phyloP scores from a whole-genome alignment of 2,113 vertebrate species.

The Sylvietta virens region DNA sequence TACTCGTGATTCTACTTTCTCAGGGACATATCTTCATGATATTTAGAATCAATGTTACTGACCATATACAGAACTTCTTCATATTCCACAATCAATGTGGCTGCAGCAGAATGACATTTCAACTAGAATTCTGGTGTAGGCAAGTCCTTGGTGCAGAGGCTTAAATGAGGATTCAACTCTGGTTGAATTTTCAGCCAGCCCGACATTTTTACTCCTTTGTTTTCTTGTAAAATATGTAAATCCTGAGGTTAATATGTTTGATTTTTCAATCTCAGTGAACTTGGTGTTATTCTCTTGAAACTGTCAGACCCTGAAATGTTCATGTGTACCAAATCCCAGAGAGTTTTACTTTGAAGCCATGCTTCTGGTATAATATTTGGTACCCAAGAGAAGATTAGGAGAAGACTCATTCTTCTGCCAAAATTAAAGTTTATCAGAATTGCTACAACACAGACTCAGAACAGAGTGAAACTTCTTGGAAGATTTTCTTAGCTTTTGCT shows the following conservation, averaged over 20 bases:
- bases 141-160: neutral
- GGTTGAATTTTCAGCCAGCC: neutral
- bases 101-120: neutral
- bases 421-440: neutral
- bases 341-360: neutral
- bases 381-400: neutral
- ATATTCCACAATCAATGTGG: neutral
- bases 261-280: neutral
- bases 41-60: neutral
- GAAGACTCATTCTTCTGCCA: neutral
- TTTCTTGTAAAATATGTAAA: neutral
- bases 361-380: neutral
- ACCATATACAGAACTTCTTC: neutral
- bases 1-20: neutral
- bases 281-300: neutral
- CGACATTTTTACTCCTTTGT: neutral
- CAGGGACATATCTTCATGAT: rapidly evolving
- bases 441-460: neutral
- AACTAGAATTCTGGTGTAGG: neutral
- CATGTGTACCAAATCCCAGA: neutral
- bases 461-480: neutral
- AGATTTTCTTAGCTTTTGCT: neutral
- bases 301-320: neutral
- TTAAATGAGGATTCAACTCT: neutral
- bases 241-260: neutral